These are phyloP conservation scores for Pectinophora gossypiella DNA, from an alignment of 1,140 invertebrate species.

Conservation along the genomic window DNA sequence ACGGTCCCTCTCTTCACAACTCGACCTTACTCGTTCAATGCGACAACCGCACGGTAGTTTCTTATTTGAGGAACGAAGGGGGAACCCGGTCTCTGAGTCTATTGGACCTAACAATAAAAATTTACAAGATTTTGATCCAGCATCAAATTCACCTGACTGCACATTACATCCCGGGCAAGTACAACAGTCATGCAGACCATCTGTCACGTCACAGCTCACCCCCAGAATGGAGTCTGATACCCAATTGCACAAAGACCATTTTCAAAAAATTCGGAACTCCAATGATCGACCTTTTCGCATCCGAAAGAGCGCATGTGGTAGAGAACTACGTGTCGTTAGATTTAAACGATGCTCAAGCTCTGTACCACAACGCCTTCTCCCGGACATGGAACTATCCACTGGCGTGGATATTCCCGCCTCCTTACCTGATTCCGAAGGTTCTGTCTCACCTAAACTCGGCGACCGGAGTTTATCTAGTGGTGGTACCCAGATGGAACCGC, in stretches of 20 bases:
- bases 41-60: conserved; percentile 44
- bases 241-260: conserved; percentile 20
- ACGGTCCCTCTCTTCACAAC: conserved; percentile 9
- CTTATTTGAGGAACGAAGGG: conserved; percentile 42
- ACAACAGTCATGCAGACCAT: conserved; percentile 40
- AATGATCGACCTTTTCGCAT: conserved; percentile 39
- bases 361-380: conserved; percentile 37
- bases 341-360: conserved; percentile 23
- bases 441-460: background rate
- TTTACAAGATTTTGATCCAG: conserved; percentile 19
- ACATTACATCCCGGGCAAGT: conserved; percentile 31
- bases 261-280: conserved; percentile 31
- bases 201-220: conserved; percentile 27
- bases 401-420: conserved; percentile 40
- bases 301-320: conserved; percentile 24
- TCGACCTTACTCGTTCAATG: conserved; percentile 31
- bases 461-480: conserved; percentile 6
- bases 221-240: conserved; percentile 47
- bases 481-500: conserved; percentile 24
- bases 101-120: conserved; percentile 23
- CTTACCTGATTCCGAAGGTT: conserved; percentile 20
- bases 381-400: conserved; percentile 30
- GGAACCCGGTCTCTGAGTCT: conserved; percentile 38
- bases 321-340: conserved; percentile 27
- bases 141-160: conserved; percentile 28